Base-by-base conservation (phyloP, 2,113 vertebrate genomes). In the Elephas maximus region DNA sequence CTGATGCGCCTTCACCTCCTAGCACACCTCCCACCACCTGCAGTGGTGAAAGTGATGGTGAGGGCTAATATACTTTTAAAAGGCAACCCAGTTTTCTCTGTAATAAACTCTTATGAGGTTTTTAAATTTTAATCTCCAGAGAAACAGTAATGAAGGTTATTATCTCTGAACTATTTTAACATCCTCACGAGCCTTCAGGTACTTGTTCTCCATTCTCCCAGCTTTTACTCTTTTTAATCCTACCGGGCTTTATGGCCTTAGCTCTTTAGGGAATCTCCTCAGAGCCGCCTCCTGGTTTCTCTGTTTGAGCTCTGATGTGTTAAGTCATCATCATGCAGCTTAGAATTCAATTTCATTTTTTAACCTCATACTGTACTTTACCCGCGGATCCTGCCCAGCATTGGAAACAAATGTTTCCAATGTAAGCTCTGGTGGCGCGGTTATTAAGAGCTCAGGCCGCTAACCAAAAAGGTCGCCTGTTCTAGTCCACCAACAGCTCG, bases 51-150 rank as follows among this genome's bases (percentile, higher is more conserved):
- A 45, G 33, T 37, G 60, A 73, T 51, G 45, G 7, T 37, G 82
- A 91, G 89, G 78, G 33, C 44, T 37, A 24, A 78, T 8, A 2
- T 1, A 41, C 15, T 78, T 67, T 73, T 92, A 33, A 80, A 88
- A 93, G 79, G 23, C 45, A 90, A 33, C 17, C 89, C 33, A 11
- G 8, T 71, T 88, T 90, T 37, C 60, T 90, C 57, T 84, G 80
- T 80, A 88, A 82, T 85, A 81, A 91, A 71, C 21, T 53, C 48
- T 37, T 18, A 28, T 37, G 93, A 86, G 69, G 69, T 53, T 90
- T 80, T 91, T 1, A 41, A 81, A 69, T 86, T 89, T 95, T 76
- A 71, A 48, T 67, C 23, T 96, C 30, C 2, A 41, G 80, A 77
- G 33, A 88, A 90, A 85, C 44, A n/a, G 12, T 88, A 37, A 51